phyloP scores from a whole-genome alignment of 2,797 vertebrate species.

The Varecia variegata region DNA sequence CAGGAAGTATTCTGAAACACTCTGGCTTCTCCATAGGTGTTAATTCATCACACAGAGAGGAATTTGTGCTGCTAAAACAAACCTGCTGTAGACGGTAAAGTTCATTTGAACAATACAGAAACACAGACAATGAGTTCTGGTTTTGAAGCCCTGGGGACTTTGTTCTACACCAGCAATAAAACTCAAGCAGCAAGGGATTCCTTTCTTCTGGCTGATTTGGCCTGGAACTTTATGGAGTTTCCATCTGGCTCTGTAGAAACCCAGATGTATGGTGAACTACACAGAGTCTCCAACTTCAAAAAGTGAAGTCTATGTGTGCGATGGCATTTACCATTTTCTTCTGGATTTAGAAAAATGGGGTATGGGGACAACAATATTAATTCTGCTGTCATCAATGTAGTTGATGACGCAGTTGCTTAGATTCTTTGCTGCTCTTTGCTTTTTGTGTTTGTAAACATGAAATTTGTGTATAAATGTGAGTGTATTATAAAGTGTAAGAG shows the following conservation, averaged over 20 bases:
- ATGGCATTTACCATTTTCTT: not conserved
- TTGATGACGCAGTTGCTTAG: conserved; percentile 38
- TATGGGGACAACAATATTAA: conserved; percentile 22
- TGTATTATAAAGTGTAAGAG: too few relatives aligned
- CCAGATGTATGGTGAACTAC: conserved; percentile 92
- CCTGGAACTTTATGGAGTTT: conserved; percentile 96
- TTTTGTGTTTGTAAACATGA: too few relatives aligned
- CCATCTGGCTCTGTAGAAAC: conserved; percentile 98
- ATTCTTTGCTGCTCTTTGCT: too few relatives aligned
- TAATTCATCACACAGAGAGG: conserved; percentile 93
- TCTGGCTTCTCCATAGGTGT: conserved; percentile 96
- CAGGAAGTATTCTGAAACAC: conserved; percentile 94
- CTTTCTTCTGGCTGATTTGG: conserved; percentile 93
- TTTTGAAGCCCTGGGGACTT: conserved; percentile 91
- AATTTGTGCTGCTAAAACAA: conserved; percentile 75
- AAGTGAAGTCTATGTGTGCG: conserved; percentile 76
- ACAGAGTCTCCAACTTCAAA: conserved; percentile 89
- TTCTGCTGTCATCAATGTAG: conserved; percentile 71
- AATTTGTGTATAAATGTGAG: too few relatives aligned
- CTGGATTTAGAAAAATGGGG: not conserved
- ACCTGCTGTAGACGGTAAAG: conserved; percentile 85
- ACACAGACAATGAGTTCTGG: conserved; percentile 93
- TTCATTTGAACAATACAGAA: conserved; percentile 91
- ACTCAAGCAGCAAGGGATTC: conserved; percentile 98
- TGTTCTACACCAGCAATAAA: conserved; percentile 97